phyloP scores from a whole-genome alignment of 2,113 vertebrate genomes.

The Grantiella picta region DNA sequence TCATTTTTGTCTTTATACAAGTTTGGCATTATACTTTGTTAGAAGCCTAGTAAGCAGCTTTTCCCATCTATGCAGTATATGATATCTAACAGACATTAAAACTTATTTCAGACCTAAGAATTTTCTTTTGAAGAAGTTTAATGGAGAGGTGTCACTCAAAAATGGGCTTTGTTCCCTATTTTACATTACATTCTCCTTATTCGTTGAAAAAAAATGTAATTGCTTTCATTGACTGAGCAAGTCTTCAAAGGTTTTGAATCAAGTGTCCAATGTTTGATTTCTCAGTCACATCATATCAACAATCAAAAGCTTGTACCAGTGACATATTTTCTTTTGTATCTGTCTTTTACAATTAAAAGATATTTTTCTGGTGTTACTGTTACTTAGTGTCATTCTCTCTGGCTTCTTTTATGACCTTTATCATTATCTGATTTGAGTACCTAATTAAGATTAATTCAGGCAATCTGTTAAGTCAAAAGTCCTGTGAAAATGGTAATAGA shows the following conservation, averaged over 20 bases:
- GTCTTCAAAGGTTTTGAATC: background rate
- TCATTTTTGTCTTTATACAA: background rate
- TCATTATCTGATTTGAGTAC: background rate
- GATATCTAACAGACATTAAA: background rate
- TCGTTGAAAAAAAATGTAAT: background rate
- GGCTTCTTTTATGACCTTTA: background rate
- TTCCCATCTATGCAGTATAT: background rate
- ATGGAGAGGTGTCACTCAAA: background rate
- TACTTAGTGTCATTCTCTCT: background rate
- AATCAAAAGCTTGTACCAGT: background rate
- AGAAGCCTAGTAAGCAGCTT: background rate
- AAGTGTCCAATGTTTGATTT: background rate
- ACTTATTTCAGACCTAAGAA: background rate
- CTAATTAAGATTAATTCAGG: background rate
- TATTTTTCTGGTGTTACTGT: background rate
- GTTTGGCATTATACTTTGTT: background rate
- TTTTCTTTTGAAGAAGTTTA: background rate
- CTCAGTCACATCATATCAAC: background rate
- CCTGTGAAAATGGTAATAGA: background rate
- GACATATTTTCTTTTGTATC: background rate
- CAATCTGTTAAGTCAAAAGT: background rate
- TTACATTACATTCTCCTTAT: background rate
- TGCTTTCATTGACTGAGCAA: background rate
- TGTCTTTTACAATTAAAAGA: background rate
- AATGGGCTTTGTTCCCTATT: background rate